Evolutionary conservation across 2,797 vertebrate genomes (phyloP).

Genomic region (Pantherophis alleghaniensis): DNA sequence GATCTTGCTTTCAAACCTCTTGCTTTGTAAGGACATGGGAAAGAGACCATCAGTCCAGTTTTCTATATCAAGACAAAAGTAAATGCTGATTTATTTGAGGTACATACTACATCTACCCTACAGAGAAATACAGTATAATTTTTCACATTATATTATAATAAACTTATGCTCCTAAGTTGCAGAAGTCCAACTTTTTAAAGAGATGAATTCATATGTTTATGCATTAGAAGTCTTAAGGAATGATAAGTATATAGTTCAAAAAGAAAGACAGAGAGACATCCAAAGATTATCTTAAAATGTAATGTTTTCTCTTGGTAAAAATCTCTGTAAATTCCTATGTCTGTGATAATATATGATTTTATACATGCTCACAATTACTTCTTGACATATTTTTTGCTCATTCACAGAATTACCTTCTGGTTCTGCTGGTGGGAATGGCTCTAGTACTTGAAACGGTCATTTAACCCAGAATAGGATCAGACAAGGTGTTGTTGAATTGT

Average conservation of each 20-base stretch:
- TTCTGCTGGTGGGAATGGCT: not conserved
- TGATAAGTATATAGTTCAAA: not conserved
- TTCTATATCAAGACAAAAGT: not conserved
- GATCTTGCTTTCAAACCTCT: slow-evolving; percentile 19
- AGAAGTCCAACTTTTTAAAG: not conserved
- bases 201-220: not conserved
- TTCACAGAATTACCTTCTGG: not conserved
- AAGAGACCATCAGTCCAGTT: not conserved
- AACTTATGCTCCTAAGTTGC: not conserved
- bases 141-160: not conserved
- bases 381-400: not conserved
- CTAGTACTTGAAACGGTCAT: not conserved
- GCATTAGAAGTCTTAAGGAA: not conserved
- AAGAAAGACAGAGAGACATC: not conserved
- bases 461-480: not conserved
- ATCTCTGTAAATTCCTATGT: not conserved
- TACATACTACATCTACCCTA: not conserved
- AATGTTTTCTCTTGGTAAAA: not conserved
- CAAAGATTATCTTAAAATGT: not conserved
- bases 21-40: not conserved
- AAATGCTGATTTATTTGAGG: not conserved
- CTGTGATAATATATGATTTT: not conserved
- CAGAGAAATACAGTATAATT: not conserved
- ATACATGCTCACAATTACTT: not conserved
- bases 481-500: not conserved